Percentiles rank a stretch among this genome's conserved stretches.
These are phyloP conservation scores for Bubo bubo DNA, from an alignment of 2,113 vertebrate species.

Conservation along the genomic window DNA sequence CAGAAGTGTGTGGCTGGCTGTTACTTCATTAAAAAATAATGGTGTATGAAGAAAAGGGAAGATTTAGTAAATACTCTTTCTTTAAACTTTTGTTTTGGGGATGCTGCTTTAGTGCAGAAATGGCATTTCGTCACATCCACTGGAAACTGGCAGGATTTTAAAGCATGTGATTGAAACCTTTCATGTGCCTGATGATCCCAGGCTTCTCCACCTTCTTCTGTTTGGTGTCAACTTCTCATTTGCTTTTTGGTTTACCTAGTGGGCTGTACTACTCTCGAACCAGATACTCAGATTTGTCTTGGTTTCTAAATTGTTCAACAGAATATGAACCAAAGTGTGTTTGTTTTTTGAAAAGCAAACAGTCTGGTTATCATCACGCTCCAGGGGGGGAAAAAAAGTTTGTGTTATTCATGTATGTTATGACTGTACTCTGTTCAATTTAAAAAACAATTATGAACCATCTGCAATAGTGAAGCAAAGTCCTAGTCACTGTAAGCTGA, in stretches of 20 bases:
- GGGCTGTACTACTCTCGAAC: background rate
- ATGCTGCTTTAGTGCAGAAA: background rate
- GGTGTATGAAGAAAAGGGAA: background rate
- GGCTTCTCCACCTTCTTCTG: background rate
- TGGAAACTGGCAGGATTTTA: background rate
- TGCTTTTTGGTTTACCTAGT: background rate
- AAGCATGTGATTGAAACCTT: background rate
- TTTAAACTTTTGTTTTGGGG: background rate
- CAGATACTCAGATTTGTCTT: background rate
- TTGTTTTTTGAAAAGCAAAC: background rate
- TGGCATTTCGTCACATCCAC: background rate
- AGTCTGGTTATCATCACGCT: background rate
- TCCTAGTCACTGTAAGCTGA: background rate
- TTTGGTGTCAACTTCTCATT: background rate
- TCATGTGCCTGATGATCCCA: background rate
- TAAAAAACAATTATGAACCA: background rate
- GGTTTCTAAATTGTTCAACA: background rate
- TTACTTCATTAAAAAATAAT: background rate
- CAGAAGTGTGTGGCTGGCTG: background rate
- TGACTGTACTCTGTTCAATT: background rate
- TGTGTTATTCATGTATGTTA: background rate
- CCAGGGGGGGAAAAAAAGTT: fast-evolving
- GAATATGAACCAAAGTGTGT: background rate
- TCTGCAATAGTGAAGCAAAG: background rate
- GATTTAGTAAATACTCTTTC: background rate